Evolutionary conservation across 1,140 invertebrate species (phyloP).

Genomic region (Drosophila parvula): DNA sequence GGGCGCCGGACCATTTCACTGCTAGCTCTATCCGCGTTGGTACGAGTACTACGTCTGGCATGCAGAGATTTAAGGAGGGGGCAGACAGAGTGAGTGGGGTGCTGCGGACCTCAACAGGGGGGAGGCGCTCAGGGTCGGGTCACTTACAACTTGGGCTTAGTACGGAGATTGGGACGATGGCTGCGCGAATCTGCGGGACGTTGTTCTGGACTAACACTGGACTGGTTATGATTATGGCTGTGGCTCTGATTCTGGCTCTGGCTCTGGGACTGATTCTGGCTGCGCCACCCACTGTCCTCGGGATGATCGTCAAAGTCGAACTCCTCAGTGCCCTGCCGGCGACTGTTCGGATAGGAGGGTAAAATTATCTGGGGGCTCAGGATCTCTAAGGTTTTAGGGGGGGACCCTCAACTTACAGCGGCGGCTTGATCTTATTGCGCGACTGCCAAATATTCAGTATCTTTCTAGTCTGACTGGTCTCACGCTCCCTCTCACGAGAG

Average conservation of each 20-base stretch:
- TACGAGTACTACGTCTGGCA: slow-evolving; percentile 71
- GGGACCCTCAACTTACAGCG: slow-evolving; percentile 61
- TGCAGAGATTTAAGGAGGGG: slow-evolving; percentile 22
- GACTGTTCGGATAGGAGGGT: slow-evolving; percentile 20
- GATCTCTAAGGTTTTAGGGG: neutral
- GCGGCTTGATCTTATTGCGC: slow-evolving; percentile 60
- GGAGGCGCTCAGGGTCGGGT: neutral
- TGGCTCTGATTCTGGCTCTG: slow-evolving; percentile 11
- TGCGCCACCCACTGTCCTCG: slow-evolving; percentile 65
- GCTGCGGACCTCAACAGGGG: slow-evolving; percentile 1
- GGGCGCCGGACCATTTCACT: slow-evolving; percentile 66
- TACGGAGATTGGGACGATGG: slow-evolving; percentile 55
- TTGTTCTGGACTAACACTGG: slow-evolving; percentile 60
- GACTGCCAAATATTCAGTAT: slow-evolving; percentile 69
- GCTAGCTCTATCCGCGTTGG: slow-evolving; percentile 69
- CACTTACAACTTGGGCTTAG: slow-evolving; percentile 76
- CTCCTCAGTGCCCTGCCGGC: slow-evolving; percentile 71
- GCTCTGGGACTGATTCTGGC: slow-evolving; percentile 11
- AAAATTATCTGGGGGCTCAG: neutral
- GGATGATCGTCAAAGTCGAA: slow-evolving; percentile 66
- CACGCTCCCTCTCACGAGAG: slow-evolving; percentile 69
- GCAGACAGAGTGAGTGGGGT: slow-evolving; percentile 18
- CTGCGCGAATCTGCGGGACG: slow-evolving; percentile 20
- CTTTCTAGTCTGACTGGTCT: slow-evolving; percentile 71
- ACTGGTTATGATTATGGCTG: slow-evolving; percentile 13